A percentile compares a stretch with the other conserved stretches of the same genome.
Evolutionary conservation across 2,888 invertebrate species (phyloP).

Genomic region (Drosophila mercatorum): DNA sequence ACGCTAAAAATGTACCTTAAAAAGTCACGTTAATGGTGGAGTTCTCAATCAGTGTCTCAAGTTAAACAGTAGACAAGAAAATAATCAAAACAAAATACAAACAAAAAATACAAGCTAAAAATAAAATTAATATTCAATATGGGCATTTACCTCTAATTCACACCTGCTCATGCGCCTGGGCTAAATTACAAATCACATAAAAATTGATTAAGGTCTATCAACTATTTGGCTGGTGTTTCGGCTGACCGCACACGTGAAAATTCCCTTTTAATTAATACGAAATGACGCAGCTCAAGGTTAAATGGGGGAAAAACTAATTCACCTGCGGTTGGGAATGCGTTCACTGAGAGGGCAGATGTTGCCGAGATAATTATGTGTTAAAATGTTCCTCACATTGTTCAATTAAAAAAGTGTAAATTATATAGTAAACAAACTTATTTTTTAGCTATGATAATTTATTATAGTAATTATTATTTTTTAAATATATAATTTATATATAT

Average conservation of each 20-base stretch:
- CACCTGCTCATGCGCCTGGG: conserved; percentile 10
- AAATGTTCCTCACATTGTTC: not conserved
- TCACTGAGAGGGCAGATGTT: not conserved
- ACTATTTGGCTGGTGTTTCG: conserved; percentile 18
- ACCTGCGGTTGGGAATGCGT: conserved; percentile 4
- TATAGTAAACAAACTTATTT: no score
- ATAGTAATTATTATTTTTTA: no score
- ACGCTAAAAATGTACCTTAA: conserved; percentile 7
- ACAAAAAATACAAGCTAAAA: conserved; percentile 24
- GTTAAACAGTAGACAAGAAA: not conserved
- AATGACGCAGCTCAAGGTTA: conserved; percentile 9
- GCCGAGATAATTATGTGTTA: not conserved
- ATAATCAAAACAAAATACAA: conserved; percentile 8
- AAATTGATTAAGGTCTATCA: conserved; percentile 6
- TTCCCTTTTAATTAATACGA: conserved; percentile 16
- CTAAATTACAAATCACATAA: conserved; percentile 5
- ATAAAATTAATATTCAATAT: conserved; percentile 11
- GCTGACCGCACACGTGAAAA: conserved; percentile 30
- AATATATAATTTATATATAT: no score
- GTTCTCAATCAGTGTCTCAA: conserved; percentile 7
- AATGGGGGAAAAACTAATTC: not conserved
- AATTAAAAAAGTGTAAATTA: no score
- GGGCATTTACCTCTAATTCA: conserved; percentile 28
- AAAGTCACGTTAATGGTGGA: conserved; percentile 14
- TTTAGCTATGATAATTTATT: no score